phyloP scores from a whole-genome alignment of 1,140 invertebrate species.

The Lordiphosa stackelbergi region DNA sequence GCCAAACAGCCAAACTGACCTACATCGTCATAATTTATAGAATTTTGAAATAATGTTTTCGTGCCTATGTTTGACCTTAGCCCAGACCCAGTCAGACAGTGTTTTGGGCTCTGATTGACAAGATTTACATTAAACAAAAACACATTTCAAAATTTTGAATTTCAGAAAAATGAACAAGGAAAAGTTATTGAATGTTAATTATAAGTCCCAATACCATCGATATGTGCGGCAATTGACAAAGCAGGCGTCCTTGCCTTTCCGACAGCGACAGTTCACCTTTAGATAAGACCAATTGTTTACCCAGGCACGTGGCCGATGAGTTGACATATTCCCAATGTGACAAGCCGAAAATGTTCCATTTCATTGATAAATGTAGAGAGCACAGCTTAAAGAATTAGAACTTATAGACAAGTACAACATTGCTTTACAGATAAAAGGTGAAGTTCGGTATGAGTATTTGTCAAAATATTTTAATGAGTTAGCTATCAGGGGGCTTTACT shows the following conservation, averaged over 20 bases:
- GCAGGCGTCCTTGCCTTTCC: no score
- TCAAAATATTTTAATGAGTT: no score
- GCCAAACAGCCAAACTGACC: slow-evolving; percentile 38
- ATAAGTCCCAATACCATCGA: slow-evolving; percentile 61
- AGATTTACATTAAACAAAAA: slow-evolving; percentile 48
- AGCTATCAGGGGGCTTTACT: no score
- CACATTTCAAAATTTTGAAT: slow-evolving; percentile 32
- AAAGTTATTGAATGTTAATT: slow-evolving; percentile 71
- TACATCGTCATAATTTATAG: slow-evolving; percentile 46
- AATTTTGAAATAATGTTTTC: slow-evolving; percentile 51
- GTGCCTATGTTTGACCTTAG: slow-evolving; percentile 46
- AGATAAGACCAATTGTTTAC: slow-evolving; percentile 40
- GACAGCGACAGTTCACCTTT: slow-evolving; percentile 40
- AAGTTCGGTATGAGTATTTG: no score
- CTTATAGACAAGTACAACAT: no score
- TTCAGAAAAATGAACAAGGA: slow-evolving; percentile 41
- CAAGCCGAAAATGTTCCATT: slow-evolving; percentile 25
- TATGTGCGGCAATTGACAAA: slow-evolving; percentile 5
- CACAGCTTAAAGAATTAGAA: slow-evolving; percentile 1
- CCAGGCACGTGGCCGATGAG: slow-evolving; percentile 35
- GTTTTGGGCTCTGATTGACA: slow-evolving; percentile 58
- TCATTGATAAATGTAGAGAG: slow-evolving; percentile 40
- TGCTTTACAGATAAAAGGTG: no score
- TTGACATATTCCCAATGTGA: slow-evolving; percentile 42
- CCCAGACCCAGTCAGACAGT: slow-evolving; percentile 35